Conservation (phyloP, 2,113 vertebrate genomes). For the Sitta europaea region DNA sequence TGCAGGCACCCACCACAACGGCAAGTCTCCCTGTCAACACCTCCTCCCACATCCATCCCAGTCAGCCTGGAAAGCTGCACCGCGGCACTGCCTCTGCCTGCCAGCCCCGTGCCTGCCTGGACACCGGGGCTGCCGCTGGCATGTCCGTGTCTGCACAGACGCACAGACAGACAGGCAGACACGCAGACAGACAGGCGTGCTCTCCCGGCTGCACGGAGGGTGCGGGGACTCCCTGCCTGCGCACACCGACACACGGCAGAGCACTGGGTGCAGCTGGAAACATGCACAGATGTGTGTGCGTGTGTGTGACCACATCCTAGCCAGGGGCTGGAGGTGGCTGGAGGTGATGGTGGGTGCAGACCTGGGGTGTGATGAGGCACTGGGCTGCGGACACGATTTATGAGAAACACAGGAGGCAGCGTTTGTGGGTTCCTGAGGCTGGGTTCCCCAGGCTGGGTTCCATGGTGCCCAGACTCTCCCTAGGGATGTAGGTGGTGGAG, state of each 20-base stretch:
- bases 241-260: neutral
- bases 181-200: neutral
- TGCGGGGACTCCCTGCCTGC: neutral
- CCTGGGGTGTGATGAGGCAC: too few relatives aligned
- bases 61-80: neutral
- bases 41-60: neutral
- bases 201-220: neutral
- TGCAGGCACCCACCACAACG: conserved; percentile 35
- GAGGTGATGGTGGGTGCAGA: neutral
- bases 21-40: conserved; percentile 15
- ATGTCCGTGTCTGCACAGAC: neutral
- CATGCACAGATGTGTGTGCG: fast-evolving
- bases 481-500: neutral
- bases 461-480: neutral
- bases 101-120: neutral
- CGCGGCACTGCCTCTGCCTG: neutral
- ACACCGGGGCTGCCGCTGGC: neutral
- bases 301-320: neutral
- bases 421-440: neutral
- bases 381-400: neutral
- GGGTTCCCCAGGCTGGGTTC: too few relatives aligned
- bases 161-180: too few relatives aligned
- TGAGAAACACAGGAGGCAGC: neutral
- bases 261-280: neutral
- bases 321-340: neutral